Evolutionary conservation across 2,888 invertebrate species (phyloP).

Genomic region (Sphaerophoria rueppellii): DNA sequence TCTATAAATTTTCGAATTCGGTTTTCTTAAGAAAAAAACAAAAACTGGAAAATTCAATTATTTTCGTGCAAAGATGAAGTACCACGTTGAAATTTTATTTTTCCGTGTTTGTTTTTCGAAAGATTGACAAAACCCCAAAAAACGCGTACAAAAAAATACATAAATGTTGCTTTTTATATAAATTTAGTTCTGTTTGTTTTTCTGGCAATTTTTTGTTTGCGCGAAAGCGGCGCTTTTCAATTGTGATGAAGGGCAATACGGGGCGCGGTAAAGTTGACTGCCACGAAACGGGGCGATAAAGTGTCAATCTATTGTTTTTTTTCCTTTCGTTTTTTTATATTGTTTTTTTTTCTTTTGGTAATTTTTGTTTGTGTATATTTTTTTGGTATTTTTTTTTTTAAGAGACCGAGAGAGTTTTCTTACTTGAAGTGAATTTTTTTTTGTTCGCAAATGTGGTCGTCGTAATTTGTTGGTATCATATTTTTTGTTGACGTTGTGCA

Average conservation of each 20-base stretch:
- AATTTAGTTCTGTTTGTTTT: slow-evolving; percentile 10
- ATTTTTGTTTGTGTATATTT: not conserved
- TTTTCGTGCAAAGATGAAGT: not conserved
- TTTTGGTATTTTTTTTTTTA: slow-evolving; percentile 13
- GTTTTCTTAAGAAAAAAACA: not conserved
- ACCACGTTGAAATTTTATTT: slow-evolving; percentile 19
- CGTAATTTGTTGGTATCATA: slow-evolving; percentile 50
- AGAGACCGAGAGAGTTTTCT: slow-evolving; percentile 44
- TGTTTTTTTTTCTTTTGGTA: slow-evolving; percentile 9
- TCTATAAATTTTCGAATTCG: not conserved
- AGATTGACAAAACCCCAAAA: not conserved
- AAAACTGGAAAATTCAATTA: not conserved
- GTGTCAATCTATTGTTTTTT: slow-evolving; percentile 61
- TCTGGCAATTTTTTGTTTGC: slow-evolving; percentile 29
- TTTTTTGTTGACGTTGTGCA: slow-evolving; percentile 72
- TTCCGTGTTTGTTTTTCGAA: slow-evolving; percentile 24
- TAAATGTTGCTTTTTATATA: not conserved
- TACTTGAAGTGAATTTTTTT: slow-evolving; percentile 21
- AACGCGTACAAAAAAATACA: not conserved
- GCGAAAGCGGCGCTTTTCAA: slow-evolving; percentile 47
- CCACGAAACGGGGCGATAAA: slow-evolving; percentile 49
- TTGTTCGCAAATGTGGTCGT: slow-evolving; percentile 36
- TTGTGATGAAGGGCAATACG: slow-evolving; percentile 27
- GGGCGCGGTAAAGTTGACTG: slow-evolving; percentile 29
- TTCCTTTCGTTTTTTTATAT: slow-evolving; percentile 21